Evolutionary conservation across 2,888 invertebrate species (phyloP), one percentile per base, ranked within the genome.

Genomic region (Epinotia nisella): DNA sequence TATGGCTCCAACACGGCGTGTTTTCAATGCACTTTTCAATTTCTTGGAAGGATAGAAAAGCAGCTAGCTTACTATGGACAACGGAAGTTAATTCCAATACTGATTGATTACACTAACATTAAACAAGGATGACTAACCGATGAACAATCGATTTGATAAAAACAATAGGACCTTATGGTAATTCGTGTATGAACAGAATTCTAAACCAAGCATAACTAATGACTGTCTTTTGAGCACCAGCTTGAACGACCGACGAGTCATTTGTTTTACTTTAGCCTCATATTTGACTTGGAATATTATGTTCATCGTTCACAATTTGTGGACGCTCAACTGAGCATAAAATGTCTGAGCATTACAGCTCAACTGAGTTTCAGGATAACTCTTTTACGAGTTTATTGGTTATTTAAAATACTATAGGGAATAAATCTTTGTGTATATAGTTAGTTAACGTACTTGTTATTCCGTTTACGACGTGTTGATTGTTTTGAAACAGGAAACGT

Each of bases 151-250:
- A 83, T 86, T 83, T 79, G 76, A 81, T 78, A 78, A 83, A 73
- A 82, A 85, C 84, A 85, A 83, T 84, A 81, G 81, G 78, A 78
- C 82, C 83, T 82, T 86, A 90, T 85, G 87, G 79, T 85, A 86
- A 87, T 85, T 72, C 75, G 39, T 76, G 75, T 79, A 80, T 80
- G 84, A 80, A 76, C 77, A 78, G 85, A 86, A 86, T 87, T 79
- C 78, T 76, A 83, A 85, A 82, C 70, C 53, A 60, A 66, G 68
- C 73, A 64, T 73, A 73, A 69, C 73, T 73, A 73, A 73, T 69
- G 73, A 64, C 41, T 39, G 69, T 17, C 62, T 64, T 71, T 73
- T 73, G 64, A 69, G 41, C 58, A 19, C 17, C 55, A 59, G 68
- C 68, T 72, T 58, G 49, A 53, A 73, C 68, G 55, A 72, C 35